Conservation (phyloP, 1,140 invertebrate genomes). For the Harpegnathos saltator region DNA sequence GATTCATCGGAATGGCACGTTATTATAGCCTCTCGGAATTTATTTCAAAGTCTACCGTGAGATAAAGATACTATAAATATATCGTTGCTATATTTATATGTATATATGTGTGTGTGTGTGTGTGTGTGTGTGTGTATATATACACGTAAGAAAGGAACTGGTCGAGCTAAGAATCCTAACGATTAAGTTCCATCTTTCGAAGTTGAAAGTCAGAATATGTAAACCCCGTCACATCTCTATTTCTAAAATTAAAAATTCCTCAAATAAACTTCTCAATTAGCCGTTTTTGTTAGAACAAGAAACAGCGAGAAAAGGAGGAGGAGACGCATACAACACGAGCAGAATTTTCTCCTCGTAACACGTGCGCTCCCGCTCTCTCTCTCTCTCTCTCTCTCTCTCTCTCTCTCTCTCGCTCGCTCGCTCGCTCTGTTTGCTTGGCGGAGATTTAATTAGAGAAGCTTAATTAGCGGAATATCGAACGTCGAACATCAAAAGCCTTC, state of each 20-base stretch:
- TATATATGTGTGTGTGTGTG: background rate
- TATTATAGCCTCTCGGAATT: conserved; percentile 38
- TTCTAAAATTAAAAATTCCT: too few relatives aligned
- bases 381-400: background rate
- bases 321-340: background rate
- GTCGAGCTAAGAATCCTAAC: background rate
- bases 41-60: conserved; percentile 38
- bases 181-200: background rate
- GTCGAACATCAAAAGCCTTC: conserved; percentile 5
- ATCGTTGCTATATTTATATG: background rate
- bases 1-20: conserved; percentile 44
- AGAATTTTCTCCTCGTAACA: background rate
- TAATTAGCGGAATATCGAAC: conserved; percentile 50
- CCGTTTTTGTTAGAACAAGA: too few relatives aligned
- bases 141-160: background rate
- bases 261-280: too few relatives aligned
- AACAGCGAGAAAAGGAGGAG: too few relatives aligned
- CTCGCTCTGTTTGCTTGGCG: conserved; percentile 5
- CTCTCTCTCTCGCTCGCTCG: background rate
- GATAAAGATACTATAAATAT: conserved; percentile 3
- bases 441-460: conserved; percentile 49
- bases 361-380: background rate
- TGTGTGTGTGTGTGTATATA: background rate
- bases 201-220: background rate
- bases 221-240: background rate